Conservation (phyloP, 37 sponge, comb jelly and placozoan genomes). For the Eunapius fragilis region DNA sequence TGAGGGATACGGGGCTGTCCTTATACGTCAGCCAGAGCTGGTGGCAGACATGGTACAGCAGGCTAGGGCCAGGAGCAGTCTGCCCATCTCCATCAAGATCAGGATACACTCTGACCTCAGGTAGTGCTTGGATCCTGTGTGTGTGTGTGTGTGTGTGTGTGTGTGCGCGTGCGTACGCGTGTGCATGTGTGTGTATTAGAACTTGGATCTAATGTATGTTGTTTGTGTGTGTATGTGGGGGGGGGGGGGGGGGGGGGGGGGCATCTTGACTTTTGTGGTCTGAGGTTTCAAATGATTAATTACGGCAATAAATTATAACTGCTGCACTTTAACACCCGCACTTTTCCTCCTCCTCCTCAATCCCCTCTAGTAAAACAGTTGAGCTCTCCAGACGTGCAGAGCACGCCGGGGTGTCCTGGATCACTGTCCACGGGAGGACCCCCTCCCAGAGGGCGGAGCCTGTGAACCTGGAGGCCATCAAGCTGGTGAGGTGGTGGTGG, state of each 20-base stretch:
- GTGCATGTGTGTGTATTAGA: too few relatives aligned
- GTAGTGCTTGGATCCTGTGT: conserved; percentile 2
- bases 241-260: too few relatives aligned
- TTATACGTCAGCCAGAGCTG: conserved; percentile 76
- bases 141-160: too few relatives aligned
- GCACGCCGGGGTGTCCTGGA: conserved; percentile 79
- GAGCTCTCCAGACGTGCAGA: conserved; percentile 74
- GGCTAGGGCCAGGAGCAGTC: conserved; percentile 43
- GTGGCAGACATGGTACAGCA: conserved; percentile 78
- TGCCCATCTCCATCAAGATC: conserved; percentile 91
- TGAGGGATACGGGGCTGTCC: conserved; percentile 81
- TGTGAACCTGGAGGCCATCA: conserved; percentile 76
- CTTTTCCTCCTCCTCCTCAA: background rate
- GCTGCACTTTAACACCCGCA: background rate
- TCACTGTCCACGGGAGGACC: conserved; percentile 95
- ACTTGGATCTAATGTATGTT: too few relatives aligned
- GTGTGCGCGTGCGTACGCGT: too few relatives aligned
- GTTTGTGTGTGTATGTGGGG: too few relatives aligned
- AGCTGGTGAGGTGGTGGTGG: conserved; percentile 42
- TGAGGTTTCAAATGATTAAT: too few relatives aligned
- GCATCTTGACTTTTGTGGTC: too few relatives aligned
- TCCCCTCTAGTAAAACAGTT: conserved; percentile 72
- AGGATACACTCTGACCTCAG: conserved; percentile 71
- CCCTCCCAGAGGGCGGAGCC: conserved; percentile 77
- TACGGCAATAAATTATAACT: too few relatives aligned